Percentiles rank a stretch among this genome's conserved stretches.
Evolutionary conservation across 2,797 vertebrate genomes (phyloP).

Genomic region (Melanogrammus aeglefinus): DNA sequence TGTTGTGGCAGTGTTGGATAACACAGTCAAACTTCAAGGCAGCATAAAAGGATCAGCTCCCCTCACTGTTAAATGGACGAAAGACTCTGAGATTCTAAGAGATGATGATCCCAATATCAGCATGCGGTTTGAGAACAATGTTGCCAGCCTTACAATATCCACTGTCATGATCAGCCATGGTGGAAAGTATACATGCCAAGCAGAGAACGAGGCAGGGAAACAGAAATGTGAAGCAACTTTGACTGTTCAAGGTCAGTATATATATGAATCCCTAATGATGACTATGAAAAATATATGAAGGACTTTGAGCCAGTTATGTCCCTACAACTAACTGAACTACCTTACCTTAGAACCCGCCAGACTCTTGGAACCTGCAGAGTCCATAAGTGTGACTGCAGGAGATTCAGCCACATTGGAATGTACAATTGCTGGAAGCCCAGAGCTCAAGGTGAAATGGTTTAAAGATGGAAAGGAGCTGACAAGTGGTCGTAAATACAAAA

Average conservation of each 20-base stretch:
- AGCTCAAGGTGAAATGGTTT: conserved; percentile 95
- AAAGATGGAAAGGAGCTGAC: conserved; percentile 88
- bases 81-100: conserved; percentile 88
- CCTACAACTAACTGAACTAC: conserved; percentile 41
- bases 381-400: conserved; percentile 92
- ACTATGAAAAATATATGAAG: background rate
- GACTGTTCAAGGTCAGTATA: conserved; percentile 91
- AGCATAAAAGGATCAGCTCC: conserved; percentile 89
- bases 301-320: background rate
- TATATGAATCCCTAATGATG: conserved; percentile 31
- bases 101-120: conserved; percentile 86
- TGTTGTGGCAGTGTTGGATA: conserved; percentile 85
- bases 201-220: conserved; percentile 93
- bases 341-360: conserved; percentile 88
- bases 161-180: conserved; percentile 81
- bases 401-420: conserved; percentile 92
- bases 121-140: conserved; percentile 84
- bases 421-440: conserved; percentile 89
- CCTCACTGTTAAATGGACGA: conserved; percentile 90
- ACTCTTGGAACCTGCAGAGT: conserved; percentile 88
- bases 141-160: conserved; percentile 80
- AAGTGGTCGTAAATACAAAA: conserved; percentile 92
- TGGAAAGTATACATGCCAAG: conserved; percentile 90
- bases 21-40: conserved; percentile 82
- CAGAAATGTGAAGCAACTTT: conserved; percentile 91